These are phyloP conservation scores for Sipunculus nudus DNA, from an alignment of 2,888 invertebrate genomes.

Conservation along the genomic window DNA sequence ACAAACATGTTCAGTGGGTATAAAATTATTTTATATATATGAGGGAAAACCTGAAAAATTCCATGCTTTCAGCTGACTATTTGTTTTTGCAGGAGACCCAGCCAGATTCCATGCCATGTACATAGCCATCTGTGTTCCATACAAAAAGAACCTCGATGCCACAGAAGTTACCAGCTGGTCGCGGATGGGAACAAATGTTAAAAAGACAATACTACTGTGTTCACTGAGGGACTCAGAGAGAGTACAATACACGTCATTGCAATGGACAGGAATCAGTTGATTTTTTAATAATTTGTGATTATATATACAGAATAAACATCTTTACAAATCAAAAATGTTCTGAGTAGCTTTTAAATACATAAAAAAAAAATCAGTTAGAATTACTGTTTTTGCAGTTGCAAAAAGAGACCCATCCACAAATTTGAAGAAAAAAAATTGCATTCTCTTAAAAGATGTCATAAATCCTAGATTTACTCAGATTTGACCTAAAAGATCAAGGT, in stretches of 20 bases:
- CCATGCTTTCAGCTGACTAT: neutral
- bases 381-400: too few relatives aligned
- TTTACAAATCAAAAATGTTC: too few relatives aligned
- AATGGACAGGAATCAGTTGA: slow-evolving; percentile 58
- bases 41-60: neutral
- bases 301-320: too few relatives aligned
- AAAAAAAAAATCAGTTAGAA: too few relatives aligned
- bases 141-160: slow-evolving; percentile 8
- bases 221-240: slow-evolving; percentile 66
- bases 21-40: too few relatives aligned
- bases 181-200: slow-evolving; percentile 33
- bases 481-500: too few relatives aligned
- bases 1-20: too few relatives aligned
- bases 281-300: neutral
- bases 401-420: too few relatives aligned
- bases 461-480: too few relatives aligned
- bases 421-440: too few relatives aligned
- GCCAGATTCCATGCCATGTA: slow-evolving; percentile 81
- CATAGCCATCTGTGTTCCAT: slow-evolving; percentile 76
- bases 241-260: slow-evolving; percentile 60
- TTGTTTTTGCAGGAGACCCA: slow-evolving; percentile 77
- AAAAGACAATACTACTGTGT: slow-evolving; percentile 78
- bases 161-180: slow-evolving; percentile 30
- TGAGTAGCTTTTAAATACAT: too few relatives aligned
- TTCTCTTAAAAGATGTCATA: too few relatives aligned